Evolutionary conservation across 30 jellyfish, hydroid and myxozoan species (phyloP).

Genomic region (Nemopilema nomurai): DNA sequence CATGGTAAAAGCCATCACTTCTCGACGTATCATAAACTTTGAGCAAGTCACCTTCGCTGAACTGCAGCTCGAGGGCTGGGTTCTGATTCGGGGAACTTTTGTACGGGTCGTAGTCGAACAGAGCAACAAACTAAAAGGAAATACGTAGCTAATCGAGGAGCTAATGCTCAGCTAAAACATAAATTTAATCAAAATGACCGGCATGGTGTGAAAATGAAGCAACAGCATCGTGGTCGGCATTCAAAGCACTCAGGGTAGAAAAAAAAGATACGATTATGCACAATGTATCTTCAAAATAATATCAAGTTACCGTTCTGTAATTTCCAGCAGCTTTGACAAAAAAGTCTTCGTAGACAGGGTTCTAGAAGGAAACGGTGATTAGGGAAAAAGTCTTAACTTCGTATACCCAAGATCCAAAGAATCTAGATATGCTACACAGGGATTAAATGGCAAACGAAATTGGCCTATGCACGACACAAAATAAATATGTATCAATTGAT

Average conservation of each 20-base stretch:
- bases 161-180: not conserved
- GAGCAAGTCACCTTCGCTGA: slow-evolving; percentile 91
- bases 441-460: too few relatives aligned
- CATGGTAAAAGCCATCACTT: slow-evolving; percentile 95
- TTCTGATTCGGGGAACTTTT: slow-evolving; percentile 99
- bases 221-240: not conserved
- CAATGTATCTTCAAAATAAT: too few relatives aligned
- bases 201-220: not conserved
- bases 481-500: too few relatives aligned
- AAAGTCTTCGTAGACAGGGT: slow-evolving; percentile 64
- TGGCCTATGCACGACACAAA: too few relatives aligned
- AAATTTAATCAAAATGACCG: not conserved
- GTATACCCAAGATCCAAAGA: not conserved
- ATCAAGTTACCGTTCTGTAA: slow-evolving; percentile 58
- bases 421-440: too few relatives aligned
- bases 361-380: slow-evolving; percentile 8
- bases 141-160: not conserved
- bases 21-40: slow-evolving; percentile 81
- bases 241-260: not conserved
- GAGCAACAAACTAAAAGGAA: slow-evolving; percentile 79
- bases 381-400: not conserved
- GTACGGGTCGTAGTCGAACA: slow-evolving; percentile 95
- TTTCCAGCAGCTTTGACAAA: slow-evolving; percentile 65
- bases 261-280: too few relatives aligned
- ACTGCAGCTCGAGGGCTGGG: slow-evolving; percentile 86